phyloP scores from a whole-genome alignment of 2,797 vertebrate genomes.

The Pseudotriccus pelzelni region DNA sequence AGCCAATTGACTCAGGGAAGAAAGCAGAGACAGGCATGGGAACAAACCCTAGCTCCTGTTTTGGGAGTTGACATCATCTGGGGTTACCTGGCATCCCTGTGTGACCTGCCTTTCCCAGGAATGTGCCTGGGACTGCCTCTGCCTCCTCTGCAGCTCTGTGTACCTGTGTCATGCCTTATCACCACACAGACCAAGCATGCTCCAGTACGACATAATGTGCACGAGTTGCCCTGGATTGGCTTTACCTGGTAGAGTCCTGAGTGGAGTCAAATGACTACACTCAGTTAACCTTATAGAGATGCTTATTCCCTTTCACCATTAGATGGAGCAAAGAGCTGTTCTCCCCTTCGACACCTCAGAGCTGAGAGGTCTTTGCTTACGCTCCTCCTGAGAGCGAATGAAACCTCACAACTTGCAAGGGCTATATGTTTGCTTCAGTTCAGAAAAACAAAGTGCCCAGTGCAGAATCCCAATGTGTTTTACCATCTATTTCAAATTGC shows the following conservation, averaged over 20 bases:
- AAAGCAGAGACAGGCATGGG: background rate
- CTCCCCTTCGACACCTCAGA: background rate
- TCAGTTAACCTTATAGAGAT: background rate
- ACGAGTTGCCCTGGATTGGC: fast-evolving
- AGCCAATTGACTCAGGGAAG: background rate
- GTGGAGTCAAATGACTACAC: too few relatives aligned
- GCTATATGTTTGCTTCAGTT: background rate
- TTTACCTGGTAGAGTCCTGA: background rate
- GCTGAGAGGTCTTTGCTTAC: background rate
- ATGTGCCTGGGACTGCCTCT: fast-evolving
- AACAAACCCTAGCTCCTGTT: background rate
- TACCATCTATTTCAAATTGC: background rate
- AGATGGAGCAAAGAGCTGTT: constrained; percentile 27
- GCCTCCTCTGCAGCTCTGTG: background rate
- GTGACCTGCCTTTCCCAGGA: background rate
- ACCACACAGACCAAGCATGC: fast-evolving
- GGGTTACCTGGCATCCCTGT: fast-evolving
- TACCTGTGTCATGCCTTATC: background rate
- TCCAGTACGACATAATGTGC: fast-evolving
- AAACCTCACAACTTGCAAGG: background rate
- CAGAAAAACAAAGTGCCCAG: background rate
- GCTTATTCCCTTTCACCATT: background rate
- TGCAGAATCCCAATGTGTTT: background rate
- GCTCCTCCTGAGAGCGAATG: background rate
- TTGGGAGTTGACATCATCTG: fast-evolving